These are phyloP conservation scores for Eupithecia abbreviata DNA, from an alignment of 2,888 invertebrate species.

Conservation along the genomic window DNA sequence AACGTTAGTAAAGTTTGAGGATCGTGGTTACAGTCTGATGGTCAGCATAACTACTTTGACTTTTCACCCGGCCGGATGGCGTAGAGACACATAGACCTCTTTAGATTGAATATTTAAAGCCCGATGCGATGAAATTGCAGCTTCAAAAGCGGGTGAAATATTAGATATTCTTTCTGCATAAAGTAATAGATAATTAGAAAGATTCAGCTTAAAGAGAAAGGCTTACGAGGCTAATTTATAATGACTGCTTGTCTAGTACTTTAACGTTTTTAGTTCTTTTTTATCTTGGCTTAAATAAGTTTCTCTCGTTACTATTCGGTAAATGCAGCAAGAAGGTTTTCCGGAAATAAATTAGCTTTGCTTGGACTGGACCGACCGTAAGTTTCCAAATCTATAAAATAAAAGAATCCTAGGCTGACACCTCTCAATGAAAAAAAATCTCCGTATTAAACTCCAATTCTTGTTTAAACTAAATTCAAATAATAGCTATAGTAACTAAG, in stretches of 20 bases:
- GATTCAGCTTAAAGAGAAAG: neutral
- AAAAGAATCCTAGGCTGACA: slow-evolving; percentile 34
- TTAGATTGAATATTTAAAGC: slow-evolving; percentile 5
- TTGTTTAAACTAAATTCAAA: neutral
- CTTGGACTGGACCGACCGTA: slow-evolving; percentile 49
- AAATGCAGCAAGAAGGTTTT: slow-evolving; percentile 66
- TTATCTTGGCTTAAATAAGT: neutral
- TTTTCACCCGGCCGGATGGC: slow-evolving; percentile 8
- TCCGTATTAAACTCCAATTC: slow-evolving; percentile 29
- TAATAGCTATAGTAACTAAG: neutral
- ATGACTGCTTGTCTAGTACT: neutral
- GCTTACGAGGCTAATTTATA: neutral
- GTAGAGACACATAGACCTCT: neutral
- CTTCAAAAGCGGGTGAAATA: neutral
- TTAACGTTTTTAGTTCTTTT: neutral
- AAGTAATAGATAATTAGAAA: neutral
- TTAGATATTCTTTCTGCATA: neutral
- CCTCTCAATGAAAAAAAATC: neutral
- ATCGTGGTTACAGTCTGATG: slow-evolving; percentile 37
- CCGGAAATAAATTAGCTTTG: slow-evolving; percentile 58
- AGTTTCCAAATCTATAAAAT: slow-evolving; percentile 52
- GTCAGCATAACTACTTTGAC: slow-evolving; percentile 13
- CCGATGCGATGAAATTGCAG: neutral
- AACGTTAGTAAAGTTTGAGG: slow-evolving; percentile 25
- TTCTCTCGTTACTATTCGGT: slow-evolving; percentile 54